Conservation (phyloP, 2,797 vertebrate species). For the Enteromius anoplus region DNA sequence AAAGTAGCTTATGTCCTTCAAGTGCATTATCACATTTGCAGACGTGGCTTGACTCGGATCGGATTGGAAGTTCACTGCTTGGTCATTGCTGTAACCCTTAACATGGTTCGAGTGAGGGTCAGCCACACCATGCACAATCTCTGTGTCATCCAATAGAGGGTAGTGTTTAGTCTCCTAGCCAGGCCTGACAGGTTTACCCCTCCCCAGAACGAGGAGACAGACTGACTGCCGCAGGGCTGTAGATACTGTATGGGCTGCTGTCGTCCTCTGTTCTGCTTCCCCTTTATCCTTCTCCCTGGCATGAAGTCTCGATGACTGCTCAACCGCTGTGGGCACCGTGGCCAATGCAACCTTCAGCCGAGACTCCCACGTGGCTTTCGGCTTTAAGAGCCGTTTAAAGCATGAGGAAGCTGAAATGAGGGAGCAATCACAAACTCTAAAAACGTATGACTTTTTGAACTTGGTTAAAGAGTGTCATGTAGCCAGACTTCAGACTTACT, state of each 20-base stretch:
- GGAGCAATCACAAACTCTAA: constrained; percentile 17
- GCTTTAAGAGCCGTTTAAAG: constrained; percentile 12
- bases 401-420: neutral
- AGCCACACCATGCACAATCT: constrained; percentile 62
- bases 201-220: constrained; percentile 57
- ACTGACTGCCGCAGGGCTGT: constrained; percentile 55
- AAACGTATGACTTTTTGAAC: constrained; percentile 8
- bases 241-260: constrained; percentile 52
- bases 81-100: constrained; percentile 21
- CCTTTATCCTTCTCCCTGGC: constrained; percentile 47
- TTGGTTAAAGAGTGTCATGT: neutral
- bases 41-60: constrained; percentile 10
- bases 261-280: constrained; percentile 41
- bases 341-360: constrained; percentile 50
- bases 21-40: constrained; percentile 16
- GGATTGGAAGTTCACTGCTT: constrained; percentile 55
- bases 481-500: neutral
- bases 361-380: constrained; percentile 41
- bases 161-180: constrained; percentile 75
- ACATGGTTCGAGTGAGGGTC: constrained; percentile 34
- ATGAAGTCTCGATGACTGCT: constrained; percentile 42
- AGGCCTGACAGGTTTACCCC: constrained; percentile 56
- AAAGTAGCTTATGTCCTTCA: constrained; percentile 10
- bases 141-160: constrained; percentile 77
- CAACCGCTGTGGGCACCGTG: constrained; percentile 49